These are phyloP conservation scores for Xanthorhoe spadicearia DNA, from an alignment of 2,888 invertebrate species.

Conservation along the genomic window DNA sequence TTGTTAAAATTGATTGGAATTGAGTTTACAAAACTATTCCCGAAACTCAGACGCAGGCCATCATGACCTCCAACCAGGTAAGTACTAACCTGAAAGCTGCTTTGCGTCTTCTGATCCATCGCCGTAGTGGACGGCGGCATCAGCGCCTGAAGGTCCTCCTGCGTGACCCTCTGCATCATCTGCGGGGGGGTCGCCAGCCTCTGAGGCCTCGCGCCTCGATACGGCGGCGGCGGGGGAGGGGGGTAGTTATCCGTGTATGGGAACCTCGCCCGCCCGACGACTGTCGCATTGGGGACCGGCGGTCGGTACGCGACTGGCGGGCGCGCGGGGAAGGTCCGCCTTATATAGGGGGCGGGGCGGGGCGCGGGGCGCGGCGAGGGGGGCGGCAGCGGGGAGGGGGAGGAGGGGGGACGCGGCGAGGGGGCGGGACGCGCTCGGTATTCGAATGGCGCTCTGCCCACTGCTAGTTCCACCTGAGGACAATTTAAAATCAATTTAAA, in stretches of 20 bases:
- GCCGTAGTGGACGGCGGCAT: constrained; percentile 78
- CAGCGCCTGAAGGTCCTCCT: constrained; percentile 77
- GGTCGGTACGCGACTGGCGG: constrained; percentile 47
- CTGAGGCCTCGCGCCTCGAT: constrained; percentile 48
- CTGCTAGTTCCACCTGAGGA: constrained; percentile 72
- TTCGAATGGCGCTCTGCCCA: constrained; percentile 73
- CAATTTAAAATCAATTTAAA: background rate
- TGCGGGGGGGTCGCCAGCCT: constrained; percentile 48
- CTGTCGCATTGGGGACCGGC: constrained; percentile 44
- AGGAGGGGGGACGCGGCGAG: constrained; percentile 41
- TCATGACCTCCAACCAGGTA: background rate
- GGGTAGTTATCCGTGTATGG: constrained; percentile 46
- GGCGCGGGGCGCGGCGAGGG: constrained; percentile 45
- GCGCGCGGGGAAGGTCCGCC: constrained; percentile 48
- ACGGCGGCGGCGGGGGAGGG: constrained; percentile 51
- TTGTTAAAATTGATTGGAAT: background rate
- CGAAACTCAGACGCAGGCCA: too few relatives aligned
- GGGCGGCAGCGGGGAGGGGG: constrained; percentile 38
- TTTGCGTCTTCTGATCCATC: constrained; percentile 87
- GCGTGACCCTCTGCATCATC: constrained; percentile 59
- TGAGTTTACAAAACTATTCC: too few relatives aligned
- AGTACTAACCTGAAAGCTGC: constrained; percentile 81
- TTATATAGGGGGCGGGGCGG: constrained; percentile 46
- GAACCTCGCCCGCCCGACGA: constrained; percentile 49
- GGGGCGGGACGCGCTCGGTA: constrained; percentile 61